Percentiles rank a stretch among this genome's conserved stretches.
Conservation (phyloP, 2,113 vertebrate genomes). For the Mesitornis unicolor region DNA sequence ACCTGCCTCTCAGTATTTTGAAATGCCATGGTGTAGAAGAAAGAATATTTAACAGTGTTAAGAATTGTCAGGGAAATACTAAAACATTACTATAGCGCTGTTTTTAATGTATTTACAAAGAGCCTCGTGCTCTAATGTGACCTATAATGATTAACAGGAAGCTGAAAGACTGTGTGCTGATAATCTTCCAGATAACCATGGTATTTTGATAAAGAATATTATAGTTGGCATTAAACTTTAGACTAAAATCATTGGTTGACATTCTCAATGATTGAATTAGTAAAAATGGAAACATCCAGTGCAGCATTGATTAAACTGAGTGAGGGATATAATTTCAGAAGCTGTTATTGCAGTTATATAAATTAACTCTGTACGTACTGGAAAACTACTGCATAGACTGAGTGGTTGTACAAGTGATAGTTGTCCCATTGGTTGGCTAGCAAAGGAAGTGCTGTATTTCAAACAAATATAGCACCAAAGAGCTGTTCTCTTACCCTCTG, state of each 20-base stretch:
- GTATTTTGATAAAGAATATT: slow-evolving; percentile 48
- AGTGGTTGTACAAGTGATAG: background rate
- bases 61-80: background rate
- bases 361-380: slow-evolving; percentile 13
- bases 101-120: background rate
- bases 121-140: background rate
- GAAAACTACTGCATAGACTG: slow-evolving; percentile 9
- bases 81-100: background rate
- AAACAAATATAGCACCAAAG: background rate
- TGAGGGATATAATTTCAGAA: slow-evolving; percentile 30
- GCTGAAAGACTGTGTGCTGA: slow-evolving; percentile 3
- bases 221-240: slow-evolving; percentile 37
- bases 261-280: slow-evolving; percentile 57
- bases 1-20: background rate
- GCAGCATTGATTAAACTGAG: slow-evolving; percentile 47
- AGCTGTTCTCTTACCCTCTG: background rate
- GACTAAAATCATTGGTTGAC: slow-evolving; percentile 24
- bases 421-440: background rate
- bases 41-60: background rate
- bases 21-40: background rate
- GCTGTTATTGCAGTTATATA: slow-evolving; percentile 26
- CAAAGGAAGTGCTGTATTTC: background rate
- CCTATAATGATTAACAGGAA: slow-evolving; percentile 33
- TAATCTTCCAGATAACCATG: slow-evolving; percentile 6
- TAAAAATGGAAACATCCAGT: slow-evolving; percentile 51